Percentiles rank a stretch among this genome's conserved stretches.
phyloP scores from a whole-genome alignment of 2,113 vertebrate genomes.

The Coreoperca whiteheadi region DNA sequence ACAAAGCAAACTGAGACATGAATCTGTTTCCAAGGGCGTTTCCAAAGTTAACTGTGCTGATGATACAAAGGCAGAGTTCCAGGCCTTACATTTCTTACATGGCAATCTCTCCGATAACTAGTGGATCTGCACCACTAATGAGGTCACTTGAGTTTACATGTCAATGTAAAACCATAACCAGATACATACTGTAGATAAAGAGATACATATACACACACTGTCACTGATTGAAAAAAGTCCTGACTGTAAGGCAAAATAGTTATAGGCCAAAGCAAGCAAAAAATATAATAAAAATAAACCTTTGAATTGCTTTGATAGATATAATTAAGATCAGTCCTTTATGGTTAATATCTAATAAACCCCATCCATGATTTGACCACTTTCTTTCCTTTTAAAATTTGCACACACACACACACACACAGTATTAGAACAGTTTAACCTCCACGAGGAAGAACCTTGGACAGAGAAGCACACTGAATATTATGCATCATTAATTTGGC shows the following conservation, averaged over 20 bases:
- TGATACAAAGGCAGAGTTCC: constrained; percentile 37
- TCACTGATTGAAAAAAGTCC: constrained; percentile 19
- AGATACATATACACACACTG: constrained; percentile 21
- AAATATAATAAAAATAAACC: constrained; percentile 29
- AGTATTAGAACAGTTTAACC: constrained; percentile 63
- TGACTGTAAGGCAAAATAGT: constrained; percentile 18
- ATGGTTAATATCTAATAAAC: constrained; percentile 76
- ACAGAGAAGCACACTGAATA: constrained; percentile 67
- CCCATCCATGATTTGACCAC: constrained; percentile 55
- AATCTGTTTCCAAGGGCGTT: constrained; percentile 61
- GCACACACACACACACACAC: constrained; percentile 24
- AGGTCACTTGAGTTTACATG: constrained; percentile 71
- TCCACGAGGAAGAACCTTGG: constrained; percentile 74
- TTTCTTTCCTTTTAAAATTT: constrained; percentile 27
- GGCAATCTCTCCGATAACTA: constrained; percentile 44
- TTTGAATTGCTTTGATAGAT: constrained; percentile 70
- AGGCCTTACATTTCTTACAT: constrained; percentile 50
- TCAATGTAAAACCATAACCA: constrained; percentile 58
- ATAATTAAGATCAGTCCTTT: constrained; percentile 70
- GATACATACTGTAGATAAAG: constrained; percentile 50
- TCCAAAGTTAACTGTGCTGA: constrained; percentile 56
- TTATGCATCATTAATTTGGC: constrained; percentile 76
- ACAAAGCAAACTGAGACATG: constrained; percentile 62
- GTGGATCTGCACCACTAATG: constrained; percentile 59
- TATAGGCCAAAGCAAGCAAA: constrained; percentile 20